These are phyloP conservation scores for Pantala flavescens DNA, from an alignment of 1,140 invertebrate species.

Conservation along the genomic window DNA sequence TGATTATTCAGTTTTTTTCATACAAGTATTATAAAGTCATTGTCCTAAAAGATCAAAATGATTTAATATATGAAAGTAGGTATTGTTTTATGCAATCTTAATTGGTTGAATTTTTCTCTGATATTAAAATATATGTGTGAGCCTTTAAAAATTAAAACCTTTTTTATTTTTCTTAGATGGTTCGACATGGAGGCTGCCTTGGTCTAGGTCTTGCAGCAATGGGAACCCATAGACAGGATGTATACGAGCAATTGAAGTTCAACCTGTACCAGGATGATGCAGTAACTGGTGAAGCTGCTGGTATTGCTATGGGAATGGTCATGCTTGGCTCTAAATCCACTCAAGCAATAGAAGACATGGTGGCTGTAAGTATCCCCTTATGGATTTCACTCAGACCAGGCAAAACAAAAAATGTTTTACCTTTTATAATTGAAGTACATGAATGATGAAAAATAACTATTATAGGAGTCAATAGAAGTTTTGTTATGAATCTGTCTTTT, in stretches of 20 bases:
- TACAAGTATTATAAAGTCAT: no score
- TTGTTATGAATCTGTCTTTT: no score
- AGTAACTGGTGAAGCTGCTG: conserved; percentile 95
- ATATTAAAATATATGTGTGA: no score
- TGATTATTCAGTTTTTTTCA: no score
- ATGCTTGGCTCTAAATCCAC: conserved; percentile 91
- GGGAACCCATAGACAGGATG: conserved; percentile 87
- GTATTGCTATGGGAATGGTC: conserved; percentile 95
- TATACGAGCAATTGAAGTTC: conserved; percentile 93
- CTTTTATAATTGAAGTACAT: no score
- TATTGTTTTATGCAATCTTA: background rate
- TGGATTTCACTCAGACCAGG: no score
- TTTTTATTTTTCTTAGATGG: conserved; percentile 47
- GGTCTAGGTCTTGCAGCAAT: conserved; percentile 94
- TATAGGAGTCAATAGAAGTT: no score
- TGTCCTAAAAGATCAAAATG: no score
- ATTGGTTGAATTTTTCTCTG: conserved; percentile 14
- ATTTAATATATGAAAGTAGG: background rate
- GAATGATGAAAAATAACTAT: no score
- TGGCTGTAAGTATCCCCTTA: conserved; percentile 47
- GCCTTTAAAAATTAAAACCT: no score
- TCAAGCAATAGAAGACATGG: conserved; percentile 89
- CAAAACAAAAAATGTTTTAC: no score
- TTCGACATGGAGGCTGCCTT: conserved; percentile 93
- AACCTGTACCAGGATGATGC: conserved; percentile 98